These are phyloP conservation scores for Chondrilla cf. caribensis DNA, from an alignment of 37 sponge, comb jelly and placozoan species.

Conservation along the genomic window DNA sequence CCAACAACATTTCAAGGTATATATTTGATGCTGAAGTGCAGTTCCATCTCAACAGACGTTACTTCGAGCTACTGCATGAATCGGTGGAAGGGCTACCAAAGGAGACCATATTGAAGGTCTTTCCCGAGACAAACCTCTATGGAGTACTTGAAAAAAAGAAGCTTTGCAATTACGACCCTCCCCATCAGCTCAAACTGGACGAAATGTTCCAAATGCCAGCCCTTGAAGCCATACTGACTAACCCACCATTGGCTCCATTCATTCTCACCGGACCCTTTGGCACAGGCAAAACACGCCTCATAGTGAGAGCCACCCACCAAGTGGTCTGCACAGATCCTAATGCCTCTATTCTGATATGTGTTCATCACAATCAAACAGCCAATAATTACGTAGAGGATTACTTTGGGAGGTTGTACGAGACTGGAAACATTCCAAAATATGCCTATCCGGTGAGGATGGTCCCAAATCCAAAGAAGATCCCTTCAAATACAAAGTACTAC, in stretches of 20 bases:
- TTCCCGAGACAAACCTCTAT: not conserved
- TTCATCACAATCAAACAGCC: conserved; percentile 37
- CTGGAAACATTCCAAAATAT: not conserved
- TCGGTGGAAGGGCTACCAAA: conserved; percentile 22
- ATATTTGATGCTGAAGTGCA: conserved; percentile 7
- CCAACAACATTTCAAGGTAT: not conserved
- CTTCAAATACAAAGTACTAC: not conserved
- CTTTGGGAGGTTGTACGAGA: conserved; percentile 17
- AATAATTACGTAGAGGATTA: conserved; percentile 30
- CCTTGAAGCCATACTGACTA: not conserved
- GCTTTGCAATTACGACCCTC: not conserved
- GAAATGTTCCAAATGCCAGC: conserved; percentile 18
- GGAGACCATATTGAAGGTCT: not conserved
- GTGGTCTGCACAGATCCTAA: not conserved
- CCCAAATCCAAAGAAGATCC: not conserved
- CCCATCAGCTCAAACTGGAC: not conserved
- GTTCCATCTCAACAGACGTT: conserved; percentile 24
- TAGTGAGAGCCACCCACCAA: conserved; percentile 34
- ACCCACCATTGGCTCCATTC: conserved; percentile 3
- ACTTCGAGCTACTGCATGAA: conserved; percentile 39
- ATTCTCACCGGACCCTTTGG: conserved; percentile 46
- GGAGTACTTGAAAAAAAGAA: not conserved
- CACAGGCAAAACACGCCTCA: conserved; percentile 40
- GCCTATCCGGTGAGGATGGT: not conserved
- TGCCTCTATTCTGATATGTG: conserved; percentile 27